Percentiles rank a stretch among this genome's conserved stretches.
phyloP scores from a whole-genome alignment of 2,888 invertebrate species.

The Melieria crassipennis region DNA sequence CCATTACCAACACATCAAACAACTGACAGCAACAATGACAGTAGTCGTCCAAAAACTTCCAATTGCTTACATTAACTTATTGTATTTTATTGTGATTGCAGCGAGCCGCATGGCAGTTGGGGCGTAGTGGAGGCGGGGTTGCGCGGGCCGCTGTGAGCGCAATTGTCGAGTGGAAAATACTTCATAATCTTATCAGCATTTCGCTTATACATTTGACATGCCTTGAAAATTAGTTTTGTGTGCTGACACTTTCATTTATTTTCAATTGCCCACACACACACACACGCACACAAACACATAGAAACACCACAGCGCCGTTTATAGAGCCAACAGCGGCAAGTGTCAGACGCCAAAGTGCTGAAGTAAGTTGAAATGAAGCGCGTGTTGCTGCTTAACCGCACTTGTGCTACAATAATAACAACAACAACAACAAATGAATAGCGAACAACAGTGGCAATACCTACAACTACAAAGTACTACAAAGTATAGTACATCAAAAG shows the following conservation, averaged over 20 bases:
- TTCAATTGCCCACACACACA: background rate
- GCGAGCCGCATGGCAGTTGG: no score
- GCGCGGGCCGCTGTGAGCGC: no score
- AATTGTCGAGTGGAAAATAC: slow-evolving; percentile 6
- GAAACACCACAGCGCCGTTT: background rate
- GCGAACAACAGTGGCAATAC: no score
- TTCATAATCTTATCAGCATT: slow-evolving; percentile 28
- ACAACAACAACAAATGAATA: background rate
- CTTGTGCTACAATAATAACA: background rate
- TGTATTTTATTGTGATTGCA: no score
- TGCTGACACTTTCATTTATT: slow-evolving; percentile 34
- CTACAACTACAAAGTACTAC: no score
- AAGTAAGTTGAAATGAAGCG: background rate
- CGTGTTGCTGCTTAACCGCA: slow-evolving; percentile 3
- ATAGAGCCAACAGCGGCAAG: no score
- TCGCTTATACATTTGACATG: slow-evolving; percentile 28
- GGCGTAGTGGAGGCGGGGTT: no score
- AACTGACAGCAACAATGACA: no score
- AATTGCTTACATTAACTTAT: no score
- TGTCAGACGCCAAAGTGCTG: background rate
- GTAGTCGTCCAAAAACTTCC: no score
- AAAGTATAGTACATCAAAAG: no score
- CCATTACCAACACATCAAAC: no score
- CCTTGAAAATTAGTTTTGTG: slow-evolving; percentile 37
- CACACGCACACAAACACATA: background rate